phyloP scores from a whole-genome alignment of 2,113 vertebrate species.

The Oplegnathus fasciatus region DNA sequence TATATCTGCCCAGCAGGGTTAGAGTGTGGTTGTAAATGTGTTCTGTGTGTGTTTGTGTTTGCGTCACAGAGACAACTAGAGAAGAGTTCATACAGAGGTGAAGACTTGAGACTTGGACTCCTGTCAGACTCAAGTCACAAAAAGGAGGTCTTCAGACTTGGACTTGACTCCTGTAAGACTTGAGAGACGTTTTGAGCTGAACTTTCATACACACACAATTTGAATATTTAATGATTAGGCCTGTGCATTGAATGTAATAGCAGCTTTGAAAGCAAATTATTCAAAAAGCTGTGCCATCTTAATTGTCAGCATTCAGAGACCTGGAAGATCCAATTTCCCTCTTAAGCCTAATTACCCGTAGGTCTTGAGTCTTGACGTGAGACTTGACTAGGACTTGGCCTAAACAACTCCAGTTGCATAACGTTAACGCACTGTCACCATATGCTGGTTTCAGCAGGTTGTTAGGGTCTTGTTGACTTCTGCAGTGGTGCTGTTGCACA shows the following conservation, averaged over 20 bases:
- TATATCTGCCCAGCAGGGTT: too few relatives aligned
- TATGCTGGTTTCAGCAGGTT: neutral
- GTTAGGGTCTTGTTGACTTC: neutral
- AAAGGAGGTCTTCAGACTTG: neutral
- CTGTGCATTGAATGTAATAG: too few relatives aligned
- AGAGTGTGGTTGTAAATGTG: neutral
- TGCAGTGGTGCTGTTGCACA: neutral
- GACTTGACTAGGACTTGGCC: neutral
- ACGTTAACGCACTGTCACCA: neutral
- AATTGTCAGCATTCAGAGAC: neutral
- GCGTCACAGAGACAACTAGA: neutral
- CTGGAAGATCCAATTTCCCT: neutral
- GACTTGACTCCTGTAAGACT: neutral
- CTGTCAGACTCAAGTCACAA: neutral
- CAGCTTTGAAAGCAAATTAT: too few relatives aligned
- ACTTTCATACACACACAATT: too few relatives aligned
- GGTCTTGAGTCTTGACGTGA: neutral
- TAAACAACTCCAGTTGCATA: neutral
- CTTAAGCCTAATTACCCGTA: neutral
- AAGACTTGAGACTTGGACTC: neutral
- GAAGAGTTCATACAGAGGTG: neutral
- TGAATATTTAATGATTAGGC: too few relatives aligned
- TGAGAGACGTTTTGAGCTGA: neutral
- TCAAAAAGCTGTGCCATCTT: too few relatives aligned
- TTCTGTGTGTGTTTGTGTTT: neutral